A percentile compares a stretch with the other conserved stretches of the same genome.
Conservation (phyloP, 2,888 invertebrate genomes). For the Fragum fragum region DNA sequence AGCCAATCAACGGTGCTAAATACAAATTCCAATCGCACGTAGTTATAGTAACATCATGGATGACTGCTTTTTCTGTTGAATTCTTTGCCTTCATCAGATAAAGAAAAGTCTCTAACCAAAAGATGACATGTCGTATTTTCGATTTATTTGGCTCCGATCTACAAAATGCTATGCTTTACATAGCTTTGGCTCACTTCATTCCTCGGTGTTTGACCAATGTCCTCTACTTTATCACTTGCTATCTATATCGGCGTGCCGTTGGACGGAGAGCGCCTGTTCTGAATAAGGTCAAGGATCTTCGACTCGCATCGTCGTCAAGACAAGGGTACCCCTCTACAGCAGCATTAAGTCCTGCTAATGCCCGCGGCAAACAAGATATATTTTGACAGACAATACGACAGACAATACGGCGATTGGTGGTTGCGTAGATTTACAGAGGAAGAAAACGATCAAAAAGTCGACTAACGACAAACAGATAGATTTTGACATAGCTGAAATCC, state of each 20-base stretch:
- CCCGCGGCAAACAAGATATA: too few species aligned
- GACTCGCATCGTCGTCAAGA: not conserved
- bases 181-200: not conserved
- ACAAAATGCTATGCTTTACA: not conserved
- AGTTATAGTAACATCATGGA: not conserved
- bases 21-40: not conserved
- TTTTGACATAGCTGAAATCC: too few species aligned
- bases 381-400: too few species aligned
- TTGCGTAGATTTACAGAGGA: too few species aligned
- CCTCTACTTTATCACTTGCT: not conserved
- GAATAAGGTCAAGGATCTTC: not conserved
- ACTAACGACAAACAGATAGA: too few species aligned
- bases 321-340: not conserved
- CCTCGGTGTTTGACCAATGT: slow-evolving; percentile 4
- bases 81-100: not conserved
- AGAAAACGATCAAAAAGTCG: too few species aligned
- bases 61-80: not conserved
- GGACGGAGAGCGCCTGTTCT: not conserved
- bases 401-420: too few species aligned
- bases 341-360: too few species aligned
- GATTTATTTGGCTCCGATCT: not conserved
- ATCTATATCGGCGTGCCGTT: too few species aligned
- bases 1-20: not conserved
- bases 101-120: too few species aligned
- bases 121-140: not conserved